Evolutionary conservation across 2,797 vertebrate species (phyloP), one percentile per base, ranked within the genome.

Genomic region (Poeciliopsis gracilis): DNA sequence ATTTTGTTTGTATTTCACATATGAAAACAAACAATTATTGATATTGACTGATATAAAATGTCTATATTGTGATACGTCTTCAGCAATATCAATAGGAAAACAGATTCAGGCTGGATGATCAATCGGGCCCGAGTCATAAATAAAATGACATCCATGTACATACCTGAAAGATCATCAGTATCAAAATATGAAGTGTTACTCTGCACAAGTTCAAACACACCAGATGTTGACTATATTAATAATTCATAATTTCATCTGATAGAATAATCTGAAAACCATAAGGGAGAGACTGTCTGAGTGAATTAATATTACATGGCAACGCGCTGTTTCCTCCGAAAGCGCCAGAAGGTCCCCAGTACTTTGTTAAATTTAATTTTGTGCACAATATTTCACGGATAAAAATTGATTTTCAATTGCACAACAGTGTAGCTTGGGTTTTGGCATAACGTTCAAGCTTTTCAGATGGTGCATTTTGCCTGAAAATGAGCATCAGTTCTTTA

Each of bases 241-340:
- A 84, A 86, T 86, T 84, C 81, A 86, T 90, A 73, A 84, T 84
- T 83, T 83, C 20, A 75, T 83, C 73, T 82, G 88, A 88, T 49
- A 87, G 80, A 86, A 84, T 83, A 82, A 90, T 91, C 76, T 76
- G 41, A 41, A 41, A 45, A 88, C 86, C 79, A 87, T 46, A 46
- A 30, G 20, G 36, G 46, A 75, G 30, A 73, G 20, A 77, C 71
- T 46, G 74, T n/a, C 66, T 76, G 46, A 67, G 46, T 71, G 73
- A 49, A 75, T 92, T 77, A 73, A 84, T 80, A 82, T 87, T 36
- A 82, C 30, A 89, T 43, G 49, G 72, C 76, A 82, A 76, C 81
- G 77, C 80, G 82, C 41, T 72, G 36, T 67, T 67, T 23, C 61
- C 63, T 77, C 63, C 23, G 72, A 28, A 49, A 69, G 72, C 75